These are phyloP conservation scores for Lasioglossum villosulum DNA, from an alignment of 2,888 invertebrate genomes.

Conservation along the genomic window DNA sequence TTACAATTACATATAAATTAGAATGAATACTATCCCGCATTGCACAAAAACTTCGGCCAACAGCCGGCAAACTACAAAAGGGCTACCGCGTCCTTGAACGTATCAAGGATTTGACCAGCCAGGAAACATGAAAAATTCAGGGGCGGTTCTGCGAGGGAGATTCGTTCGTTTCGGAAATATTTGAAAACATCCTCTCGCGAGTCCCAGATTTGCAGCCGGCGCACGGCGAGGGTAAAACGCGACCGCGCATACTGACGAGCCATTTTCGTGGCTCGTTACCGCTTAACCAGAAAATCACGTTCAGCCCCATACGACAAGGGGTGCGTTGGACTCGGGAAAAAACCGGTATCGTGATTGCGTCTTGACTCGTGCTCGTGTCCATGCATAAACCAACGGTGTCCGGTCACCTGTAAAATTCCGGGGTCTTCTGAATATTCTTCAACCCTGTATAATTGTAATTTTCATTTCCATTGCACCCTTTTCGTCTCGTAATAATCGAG, in stretches of 20 bases:
- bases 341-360: slow-evolving; percentile 17
- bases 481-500: background rate
- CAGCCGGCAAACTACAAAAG: background rate
- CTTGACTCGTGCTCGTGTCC: slow-evolving; percentile 6
- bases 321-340: background rate
- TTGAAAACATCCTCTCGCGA: background rate
- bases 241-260: slow-evolving; percentile 17
- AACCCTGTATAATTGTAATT: slow-evolving; percentile 25
- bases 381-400: slow-evolving; percentile 25
- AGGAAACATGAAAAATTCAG: background rate
- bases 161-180: background rate
- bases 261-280: slow-evolving; percentile 37
- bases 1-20: too few relatives aligned
- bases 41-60: too few relatives aligned
- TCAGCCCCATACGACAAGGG: background rate
- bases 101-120: background rate
- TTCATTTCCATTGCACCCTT: slow-evolving; percentile 4
- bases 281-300: slow-evolving; percentile 29
- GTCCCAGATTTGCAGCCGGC: background rate
- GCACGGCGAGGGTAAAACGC: background rate
- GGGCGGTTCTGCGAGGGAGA: background rate
- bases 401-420: slow-evolving; percentile 24
- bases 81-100: background rate
- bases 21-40: too few relatives aligned
- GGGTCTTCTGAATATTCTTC: background rate